These are phyloP conservation scores for Platichthys stellatus DNA, from an alignment of 2,113 vertebrate species.

Conservation along the genomic window DNA sequence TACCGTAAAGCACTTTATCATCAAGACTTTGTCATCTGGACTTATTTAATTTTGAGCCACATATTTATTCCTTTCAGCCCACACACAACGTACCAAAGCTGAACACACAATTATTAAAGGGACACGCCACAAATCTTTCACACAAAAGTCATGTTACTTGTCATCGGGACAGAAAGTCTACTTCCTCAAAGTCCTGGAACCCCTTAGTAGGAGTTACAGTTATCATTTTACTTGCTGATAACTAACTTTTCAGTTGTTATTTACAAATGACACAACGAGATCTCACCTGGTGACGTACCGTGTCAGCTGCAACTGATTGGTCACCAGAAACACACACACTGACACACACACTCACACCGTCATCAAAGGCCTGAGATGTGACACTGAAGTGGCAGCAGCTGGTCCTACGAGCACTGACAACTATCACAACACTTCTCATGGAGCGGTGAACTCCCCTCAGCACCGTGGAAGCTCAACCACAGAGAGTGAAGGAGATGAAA, in stretches of 20 bases:
- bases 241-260: neutral
- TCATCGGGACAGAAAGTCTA: neutral
- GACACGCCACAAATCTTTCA: neutral
- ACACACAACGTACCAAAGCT: neutral
- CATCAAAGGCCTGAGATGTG: constrained; percentile 27
- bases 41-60: no score
- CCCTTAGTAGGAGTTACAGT: no score
- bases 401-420: neutral
- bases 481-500: neutral
- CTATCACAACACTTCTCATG: constrained; percentile 17
- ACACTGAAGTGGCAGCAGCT: constrained; percentile 48
- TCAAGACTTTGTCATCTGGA: no score
- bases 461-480: constrained; percentile 14
- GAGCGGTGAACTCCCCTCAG: constrained; percentile 49
- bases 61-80: no score
- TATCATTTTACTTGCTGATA: neutral
- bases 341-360: neutral
- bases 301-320: constrained; percentile 58
- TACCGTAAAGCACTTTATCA: no score
- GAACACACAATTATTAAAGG: neutral
- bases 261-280: neutral
- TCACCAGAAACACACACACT: neutral
- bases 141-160: neutral
- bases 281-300: constrained; percentile 49
- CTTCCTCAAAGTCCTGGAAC: no score